Base-by-base conservation (phyloP, 2,113 vertebrate genomes). In the Panurus biarmicus region DNA sequence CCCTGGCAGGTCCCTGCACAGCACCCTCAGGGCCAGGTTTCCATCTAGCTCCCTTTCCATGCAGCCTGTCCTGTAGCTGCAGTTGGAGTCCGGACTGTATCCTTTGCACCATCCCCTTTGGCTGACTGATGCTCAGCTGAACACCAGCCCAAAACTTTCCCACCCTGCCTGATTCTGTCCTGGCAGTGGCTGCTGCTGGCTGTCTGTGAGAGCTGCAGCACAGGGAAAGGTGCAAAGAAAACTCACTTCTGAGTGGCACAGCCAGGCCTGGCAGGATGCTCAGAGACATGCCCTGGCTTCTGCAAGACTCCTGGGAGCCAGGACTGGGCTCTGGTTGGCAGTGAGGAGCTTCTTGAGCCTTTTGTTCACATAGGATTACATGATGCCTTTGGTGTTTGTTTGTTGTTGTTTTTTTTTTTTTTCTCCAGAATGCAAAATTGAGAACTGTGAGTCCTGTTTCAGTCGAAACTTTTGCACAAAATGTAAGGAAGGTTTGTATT, bases 391-490 rank as follows among this genome's bases (percentile, higher is more conserved):
- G 58, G 45, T 91, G 26, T 45, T 21, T 50, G 28, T 29, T 44
- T 61, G 36, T n/a, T 31, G 87, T 97, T 29, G 42, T 72, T 96
- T 85, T 24, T 60, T 31, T 82, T 97, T 24, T 90, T 74, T 61
- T 31, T 42, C 96, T 97, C 44, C 98, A 99, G 99, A 99, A 98
- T 99, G 99, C 98, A 99, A 99, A 98, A 98, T 99, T 89, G 99
- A 99, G 95, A 99, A 99, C 98, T 99, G 99, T 94, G 99, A 99
- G 98, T 98, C 98, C 78, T 99, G 99, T 97, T 99, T 99, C 98
- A 99, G 99, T 97, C 98, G 98, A 97, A 99, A 98, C 97, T 99
- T 99, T 98, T 99, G 99, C 98, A 99, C 99, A 97, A 99, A 99
- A 98, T 99, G 99, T 97, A 99, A 99, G 97, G 99, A 99, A 97